Conservation (phyloP, 2,113 vertebrate species). For the Paramisgurnus dabryanus region DNA sequence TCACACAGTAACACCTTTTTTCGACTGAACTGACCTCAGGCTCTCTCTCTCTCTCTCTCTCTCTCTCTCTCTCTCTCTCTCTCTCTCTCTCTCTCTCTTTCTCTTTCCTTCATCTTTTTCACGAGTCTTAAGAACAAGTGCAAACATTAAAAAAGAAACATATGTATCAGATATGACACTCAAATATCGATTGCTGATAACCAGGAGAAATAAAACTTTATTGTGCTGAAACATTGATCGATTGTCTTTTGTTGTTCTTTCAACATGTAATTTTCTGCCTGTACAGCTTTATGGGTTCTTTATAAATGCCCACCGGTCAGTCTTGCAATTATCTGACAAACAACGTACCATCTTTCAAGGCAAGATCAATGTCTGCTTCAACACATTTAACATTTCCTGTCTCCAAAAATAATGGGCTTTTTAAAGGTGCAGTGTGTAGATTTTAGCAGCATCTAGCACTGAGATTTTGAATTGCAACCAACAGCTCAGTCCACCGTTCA, state of each 20-base stretch:
- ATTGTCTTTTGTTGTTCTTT: conserved; percentile 35
- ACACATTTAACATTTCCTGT: conserved; percentile 37
- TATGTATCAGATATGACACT: not conserved
- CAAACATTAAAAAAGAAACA: not conserved
- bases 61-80: not conserved
- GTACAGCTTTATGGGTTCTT: conserved; percentile 17
- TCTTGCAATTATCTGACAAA: conserved; percentile 40
- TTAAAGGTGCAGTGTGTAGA: too few species aligned
- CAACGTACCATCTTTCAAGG: conserved; percentile 2
- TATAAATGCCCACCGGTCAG: conserved; percentile 31
- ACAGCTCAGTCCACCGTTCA: too few species aligned
- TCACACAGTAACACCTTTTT: conserved; percentile 24
- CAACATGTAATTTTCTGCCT: conserved; percentile 44
- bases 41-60: not conserved
- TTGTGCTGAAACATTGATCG: conserved; percentile 10
- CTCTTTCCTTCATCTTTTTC: not conserved
- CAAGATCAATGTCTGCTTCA: conserved; percentile 35
- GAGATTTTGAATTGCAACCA: too few species aligned
- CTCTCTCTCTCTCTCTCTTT: not conserved
- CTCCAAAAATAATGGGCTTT: not conserved
- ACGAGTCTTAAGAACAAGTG: not conserved
- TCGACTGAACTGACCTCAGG: conserved; percentile 12
- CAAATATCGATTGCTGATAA: conserved; percentile 24
- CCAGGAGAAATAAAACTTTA: conserved; percentile 19
- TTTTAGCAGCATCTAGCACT: too few species aligned